These are phyloP conservation scores for Pyxicephalus adspersus DNA, from an alignment of 2,113 vertebrate genomes.

Conservation along the genomic window DNA sequence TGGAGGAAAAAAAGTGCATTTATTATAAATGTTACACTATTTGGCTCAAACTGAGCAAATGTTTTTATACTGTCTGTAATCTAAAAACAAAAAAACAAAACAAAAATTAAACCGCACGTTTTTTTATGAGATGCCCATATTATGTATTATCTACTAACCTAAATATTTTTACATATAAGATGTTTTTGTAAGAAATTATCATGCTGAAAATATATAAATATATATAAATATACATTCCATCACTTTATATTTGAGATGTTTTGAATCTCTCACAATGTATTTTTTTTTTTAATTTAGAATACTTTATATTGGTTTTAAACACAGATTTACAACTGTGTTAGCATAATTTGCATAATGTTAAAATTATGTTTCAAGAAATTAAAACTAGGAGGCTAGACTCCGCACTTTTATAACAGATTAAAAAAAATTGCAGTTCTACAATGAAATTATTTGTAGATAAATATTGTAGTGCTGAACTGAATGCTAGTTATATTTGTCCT, in stretches of 20 bases:
- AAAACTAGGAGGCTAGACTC: background rate
- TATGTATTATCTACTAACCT: slow-evolving; percentile 59
- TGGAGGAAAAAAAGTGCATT: slow-evolving; percentile 77
- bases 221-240: slow-evolving; percentile 58
- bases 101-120: slow-evolving; percentile 58
- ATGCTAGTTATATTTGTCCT: background rate
- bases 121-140: slow-evolving; percentile 62
- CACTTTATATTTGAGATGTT: slow-evolving; percentile 55
- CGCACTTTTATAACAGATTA: slow-evolving; percentile 13
- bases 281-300: slow-evolving; percentile 58
- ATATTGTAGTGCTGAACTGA: slow-evolving; percentile 16
- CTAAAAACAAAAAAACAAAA: slow-evolving; percentile 53
- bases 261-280: slow-evolving; percentile 58
- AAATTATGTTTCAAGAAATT: slow-evolving; percentile 6
- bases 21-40: slow-evolving; percentile 83
- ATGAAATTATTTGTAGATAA: slow-evolving; percentile 27
- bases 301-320: slow-evolving; percentile 44
- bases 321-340: background rate
- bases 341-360: slow-evolving; percentile 6
- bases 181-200: slow-evolving; percentile 60
- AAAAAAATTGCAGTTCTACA: slow-evolving; percentile 12
- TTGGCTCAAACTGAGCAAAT: slow-evolving; percentile 82
- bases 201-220: slow-evolving; percentile 53
- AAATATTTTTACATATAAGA: slow-evolving; percentile 62
- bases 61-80: slow-evolving; percentile 73